Conservation (phyloP, 2,797 vertebrate species). For the Parauchenoglanis ngamensis region DNA sequence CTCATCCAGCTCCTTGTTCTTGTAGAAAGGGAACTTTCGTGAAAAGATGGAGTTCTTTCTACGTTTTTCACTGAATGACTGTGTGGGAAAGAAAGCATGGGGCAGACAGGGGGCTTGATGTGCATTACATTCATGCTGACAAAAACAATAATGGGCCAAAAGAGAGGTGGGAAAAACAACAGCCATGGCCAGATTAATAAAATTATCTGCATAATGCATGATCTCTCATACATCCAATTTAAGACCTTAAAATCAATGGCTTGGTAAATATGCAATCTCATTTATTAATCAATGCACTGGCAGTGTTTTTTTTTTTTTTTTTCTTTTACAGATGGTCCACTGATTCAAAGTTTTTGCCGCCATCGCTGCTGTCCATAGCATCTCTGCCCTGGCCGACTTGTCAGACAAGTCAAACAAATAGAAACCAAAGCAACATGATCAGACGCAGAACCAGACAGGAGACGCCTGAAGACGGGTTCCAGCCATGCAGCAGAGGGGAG, state of each 20-base stretch:
- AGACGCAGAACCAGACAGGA: conserved; percentile 41
- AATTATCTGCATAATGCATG: not conserved
- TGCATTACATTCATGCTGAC: conserved; percentile 96
- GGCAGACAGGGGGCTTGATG: conserved; percentile 87
- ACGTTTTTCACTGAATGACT: conserved; percentile 99
- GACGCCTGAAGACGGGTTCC: conserved; percentile 55
- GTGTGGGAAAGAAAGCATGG: conserved; percentile 96
- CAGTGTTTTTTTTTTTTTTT: not conserved
- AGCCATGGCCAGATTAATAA: not conserved
- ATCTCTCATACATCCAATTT: not conserved
- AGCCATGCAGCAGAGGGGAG: conserved; percentile 59
- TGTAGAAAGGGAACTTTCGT: conserved; percentile 99
- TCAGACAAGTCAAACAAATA: conserved; percentile 77
- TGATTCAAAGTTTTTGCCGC: not conserved
- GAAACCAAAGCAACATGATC: conserved; percentile 81
- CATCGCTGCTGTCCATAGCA: conserved; percentile 81
- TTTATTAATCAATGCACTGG: not conserved
- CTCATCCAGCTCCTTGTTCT: conserved; percentile 97
- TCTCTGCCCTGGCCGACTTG: conserved; percentile 83
- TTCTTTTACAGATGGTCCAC: not conserved
- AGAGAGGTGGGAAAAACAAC: conserved; percentile 78
- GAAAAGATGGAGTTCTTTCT: conserved; percentile 99
- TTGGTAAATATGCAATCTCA: not conserved
- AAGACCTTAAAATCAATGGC: not conserved
- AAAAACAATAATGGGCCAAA: conserved; percentile 74